Evolutionary conservation across 2,888 invertebrate species (phyloP), one percentile per base, ranked within the genome.

Genomic region (Pheosia tremula): DNA sequence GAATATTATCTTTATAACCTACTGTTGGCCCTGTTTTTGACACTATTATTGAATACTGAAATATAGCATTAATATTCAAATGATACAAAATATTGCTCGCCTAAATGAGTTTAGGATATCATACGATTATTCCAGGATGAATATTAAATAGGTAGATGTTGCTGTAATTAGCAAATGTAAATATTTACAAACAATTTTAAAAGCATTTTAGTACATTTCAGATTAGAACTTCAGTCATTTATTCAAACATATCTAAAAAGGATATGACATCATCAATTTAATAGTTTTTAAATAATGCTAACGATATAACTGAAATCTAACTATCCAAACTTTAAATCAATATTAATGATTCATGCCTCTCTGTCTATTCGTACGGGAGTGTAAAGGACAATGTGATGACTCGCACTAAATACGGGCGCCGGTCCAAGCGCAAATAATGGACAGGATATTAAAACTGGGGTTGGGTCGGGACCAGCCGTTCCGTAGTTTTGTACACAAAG

Each of bases 331-430:
- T 36, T 61, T 54, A 50, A 56, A 74, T 74, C 59, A 60, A 67
- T 60, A 74, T 73, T 69, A 71, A 74, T 62, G 67, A 74, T 43
- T 59, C 67, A n/a, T 56, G 9, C 45, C 55, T 69, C 59, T 49
- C 65, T 53, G 13, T 73, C 57, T 10, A 58, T 61, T 45, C 2
- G 57, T 38, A 11, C 10, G 8, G 38, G 50, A 58, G 24, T 54
- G 53, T 58, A 49, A 59, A 37, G 38, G 62, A 60, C 24, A 11
- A 52, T 37, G 24, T 24, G 49, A 55, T 58, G 36, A 24, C 57
- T 24, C 9, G 24, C 10, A 43, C 56, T 8, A 56, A 43, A 11
- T 54, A 54, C 36, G 54, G n/a, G 59, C 24, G 52, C 37, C 55
- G 56, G 57, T 60, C 50, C 62, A 67, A 73, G 60, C 66, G 72